Evolutionary conservation across 1,140 invertebrate species (phyloP), one percentile per base, ranked within the genome.

Genomic region (Drosophila arawakana): DNA sequence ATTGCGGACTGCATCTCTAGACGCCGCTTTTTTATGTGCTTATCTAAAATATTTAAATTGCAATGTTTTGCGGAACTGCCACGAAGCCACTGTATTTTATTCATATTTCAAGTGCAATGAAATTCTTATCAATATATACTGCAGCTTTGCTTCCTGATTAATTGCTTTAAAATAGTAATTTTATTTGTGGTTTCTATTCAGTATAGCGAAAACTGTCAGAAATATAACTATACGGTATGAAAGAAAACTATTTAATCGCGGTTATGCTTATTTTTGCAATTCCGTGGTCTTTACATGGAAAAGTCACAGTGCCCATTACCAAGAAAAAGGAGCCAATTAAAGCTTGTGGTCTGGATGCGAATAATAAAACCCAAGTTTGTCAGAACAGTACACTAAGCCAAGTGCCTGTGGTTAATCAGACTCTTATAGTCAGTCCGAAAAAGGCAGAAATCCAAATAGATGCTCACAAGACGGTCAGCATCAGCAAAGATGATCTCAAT

Each of bases 371-470:
- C 0, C 76, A 72, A 13, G 4, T 46, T 15, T 30, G 54, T 7
- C 46, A 35, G 13, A 73, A 76, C 46, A 39, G 0, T 4, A 71
- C 79, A n/a, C 62, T 30, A 30, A 47, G 37, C 9, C 39, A 30
- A 46, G 46, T 46, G 0, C 65, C 78, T 2, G 30, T 41, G 13
- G 49, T 21, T 8, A 74, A 74, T 74, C 71, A 73, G 9, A 74
- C 67, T 3, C 35, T 62, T n/a, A 58, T 69, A 3, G 55, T 61
- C 1, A 59, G 65, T 2, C 76, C 72, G 10, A 85, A 82, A 18
- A 43, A 88, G 13, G 80, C 82, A 0, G 83, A 85, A 8, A 80
- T 85, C n/a, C 83, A 85, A 55, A 85, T 85, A 18, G 83, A 85
- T n/a, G 79, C 74, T 3, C 83, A 76, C 7, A 85, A 88, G 15